Conservation (phyloP, 2,888 invertebrate species). For the Belgica antarctica region DNA sequence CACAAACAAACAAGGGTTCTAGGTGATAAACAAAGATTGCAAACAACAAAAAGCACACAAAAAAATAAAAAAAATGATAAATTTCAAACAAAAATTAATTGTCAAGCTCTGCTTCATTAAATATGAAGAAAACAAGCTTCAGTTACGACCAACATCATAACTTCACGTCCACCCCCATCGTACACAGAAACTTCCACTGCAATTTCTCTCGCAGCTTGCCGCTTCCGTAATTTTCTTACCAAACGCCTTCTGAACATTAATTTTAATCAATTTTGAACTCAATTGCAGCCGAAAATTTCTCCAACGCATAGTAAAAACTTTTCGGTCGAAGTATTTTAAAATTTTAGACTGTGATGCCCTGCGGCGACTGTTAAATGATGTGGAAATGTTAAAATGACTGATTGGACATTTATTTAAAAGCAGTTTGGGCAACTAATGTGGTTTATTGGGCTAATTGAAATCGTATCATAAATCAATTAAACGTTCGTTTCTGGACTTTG, state of each 20-base stretch:
- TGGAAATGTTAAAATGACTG: conserved; percentile 15
- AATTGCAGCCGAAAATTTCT: background rate
- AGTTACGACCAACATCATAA: too few species aligned
- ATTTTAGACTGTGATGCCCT: background rate
- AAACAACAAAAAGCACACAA: too few species aligned
- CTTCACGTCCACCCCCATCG: too few species aligned
- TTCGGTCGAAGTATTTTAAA: background rate
- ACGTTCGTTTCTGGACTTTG: too few species aligned
- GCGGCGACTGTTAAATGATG: background rate
- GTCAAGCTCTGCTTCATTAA: too few species aligned
- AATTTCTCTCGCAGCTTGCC: background rate
- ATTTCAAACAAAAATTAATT: too few species aligned
- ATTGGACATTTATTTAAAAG: background rate
- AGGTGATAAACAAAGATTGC: too few species aligned
- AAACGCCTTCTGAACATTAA: background rate
- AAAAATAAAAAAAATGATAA: too few species aligned
- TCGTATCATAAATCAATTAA: background rate
- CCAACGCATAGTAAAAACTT: background rate
- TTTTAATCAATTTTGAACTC: background rate
- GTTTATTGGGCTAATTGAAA: background rate
- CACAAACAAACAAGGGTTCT: too few species aligned
- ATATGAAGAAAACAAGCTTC: too few species aligned
- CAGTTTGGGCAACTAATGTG: background rate
- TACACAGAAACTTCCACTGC: too few species aligned
- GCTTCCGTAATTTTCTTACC: background rate